phyloP scores from a whole-genome alignment of 2,888 invertebrate genomes.

The Drepanosiphum platanoidis region DNA sequence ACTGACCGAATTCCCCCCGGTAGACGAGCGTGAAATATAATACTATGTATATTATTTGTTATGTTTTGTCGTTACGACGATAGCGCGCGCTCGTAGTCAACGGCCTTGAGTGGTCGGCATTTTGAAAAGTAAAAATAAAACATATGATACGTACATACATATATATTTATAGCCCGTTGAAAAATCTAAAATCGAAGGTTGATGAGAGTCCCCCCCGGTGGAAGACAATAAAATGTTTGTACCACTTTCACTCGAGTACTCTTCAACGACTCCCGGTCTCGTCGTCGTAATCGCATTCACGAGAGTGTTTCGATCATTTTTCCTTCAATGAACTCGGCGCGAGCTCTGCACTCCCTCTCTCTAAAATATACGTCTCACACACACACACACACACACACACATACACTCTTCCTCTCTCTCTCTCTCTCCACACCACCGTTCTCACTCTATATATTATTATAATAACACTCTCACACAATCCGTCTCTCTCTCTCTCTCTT shows the following conservation, averaged over 20 bases:
- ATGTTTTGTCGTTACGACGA: no score
- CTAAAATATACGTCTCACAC: not conserved
- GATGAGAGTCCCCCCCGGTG: constrained; percentile 38
- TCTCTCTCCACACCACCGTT: not conserved
- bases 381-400: not conserved
- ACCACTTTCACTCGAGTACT: constrained; percentile 51
- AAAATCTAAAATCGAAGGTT: constrained; percentile 46
- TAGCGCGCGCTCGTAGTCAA: not conserved
- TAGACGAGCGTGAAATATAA: not conserved
- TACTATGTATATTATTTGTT: not conserved
- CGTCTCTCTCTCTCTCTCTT: not conserved
- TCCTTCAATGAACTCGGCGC: constrained; percentile 39
- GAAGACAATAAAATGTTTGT: constrained; percentile 45
- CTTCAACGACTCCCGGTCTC: constrained; percentile 40
- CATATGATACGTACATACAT: no score
- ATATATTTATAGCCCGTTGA: constrained; percentile 23
- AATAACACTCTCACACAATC: not conserved
- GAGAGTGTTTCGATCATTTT: constrained; percentile 38
- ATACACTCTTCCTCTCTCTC: not conserved
- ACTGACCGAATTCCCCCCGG: constrained; percentile 18
- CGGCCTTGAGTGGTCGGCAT: constrained; percentile 36
- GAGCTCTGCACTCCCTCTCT: not conserved
- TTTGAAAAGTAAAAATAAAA: constrained; percentile 45
- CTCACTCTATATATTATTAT: not conserved
- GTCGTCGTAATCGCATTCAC: constrained; percentile 52